Percentiles rank a stretch among this genome's conserved stretches.
Conservation (phyloP, 2,113 vertebrate genomes). For the Pithys albifrons region DNA sequence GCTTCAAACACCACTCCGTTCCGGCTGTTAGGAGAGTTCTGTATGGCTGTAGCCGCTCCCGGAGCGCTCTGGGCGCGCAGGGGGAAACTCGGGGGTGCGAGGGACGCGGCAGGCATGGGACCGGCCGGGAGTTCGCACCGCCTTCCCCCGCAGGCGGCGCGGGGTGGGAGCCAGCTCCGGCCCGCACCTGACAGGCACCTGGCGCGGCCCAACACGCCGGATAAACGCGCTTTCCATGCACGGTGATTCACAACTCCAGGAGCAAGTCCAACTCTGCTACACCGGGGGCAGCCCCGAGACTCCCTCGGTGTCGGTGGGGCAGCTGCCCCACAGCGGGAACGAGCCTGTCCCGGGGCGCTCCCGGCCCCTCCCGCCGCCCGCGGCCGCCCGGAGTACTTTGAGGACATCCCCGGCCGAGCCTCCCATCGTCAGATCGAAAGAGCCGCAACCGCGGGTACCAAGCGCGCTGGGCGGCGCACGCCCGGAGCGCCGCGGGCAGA, state of each 20-base stretch:
- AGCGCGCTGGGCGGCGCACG: neutral
- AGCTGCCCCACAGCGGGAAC: neutral
- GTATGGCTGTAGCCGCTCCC: neutral
- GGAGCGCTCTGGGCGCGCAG: neutral
- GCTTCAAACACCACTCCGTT: neutral
- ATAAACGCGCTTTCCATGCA: neutral
- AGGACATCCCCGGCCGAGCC: neutral
- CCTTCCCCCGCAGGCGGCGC: accelerated
- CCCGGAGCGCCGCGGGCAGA: neutral
- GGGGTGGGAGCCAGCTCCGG: neutral
- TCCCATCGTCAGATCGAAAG: neutral
- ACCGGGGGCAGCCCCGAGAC: too few relatives aligned
- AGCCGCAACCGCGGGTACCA: neutral
- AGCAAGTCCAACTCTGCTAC: neutral
- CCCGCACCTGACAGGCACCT: neutral
- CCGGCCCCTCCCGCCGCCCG: neutral
- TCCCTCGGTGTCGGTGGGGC: neutral
- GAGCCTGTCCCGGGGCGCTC: neutral
- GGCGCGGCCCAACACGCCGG: neutral
- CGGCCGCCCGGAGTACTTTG: neutral
- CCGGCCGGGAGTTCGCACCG: accelerated
- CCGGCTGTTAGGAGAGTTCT: neutral
- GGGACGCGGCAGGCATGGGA: neutral
- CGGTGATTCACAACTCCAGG: accelerated
- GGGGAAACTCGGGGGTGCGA: accelerated